phyloP scores from a whole-genome alignment of 1,140 invertebrate genomes.

The Antheraea pernyi region DNA sequence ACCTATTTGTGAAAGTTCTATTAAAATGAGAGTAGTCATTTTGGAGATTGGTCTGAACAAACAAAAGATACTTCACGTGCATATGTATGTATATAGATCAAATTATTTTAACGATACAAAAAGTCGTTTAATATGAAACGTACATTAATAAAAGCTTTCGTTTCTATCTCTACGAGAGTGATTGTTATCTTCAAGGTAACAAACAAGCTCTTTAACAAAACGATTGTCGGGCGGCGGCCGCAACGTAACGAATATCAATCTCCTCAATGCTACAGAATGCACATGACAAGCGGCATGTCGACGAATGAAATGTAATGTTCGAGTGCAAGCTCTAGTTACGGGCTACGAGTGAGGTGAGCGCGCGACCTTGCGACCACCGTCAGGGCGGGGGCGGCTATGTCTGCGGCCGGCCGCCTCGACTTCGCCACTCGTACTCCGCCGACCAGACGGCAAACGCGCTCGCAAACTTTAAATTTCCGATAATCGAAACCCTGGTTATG shows the following conservation, averaged over 20 bases:
- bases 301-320: conserved; percentile 18
- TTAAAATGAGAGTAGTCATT: no score
- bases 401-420: conserved; percentile 39
- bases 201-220: not conserved
- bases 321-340: not conserved
- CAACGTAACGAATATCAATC: not conserved
- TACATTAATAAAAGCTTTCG: not conserved
- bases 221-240: not conserved
- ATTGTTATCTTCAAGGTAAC: conserved; percentile 1
- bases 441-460: conserved; percentile 61
- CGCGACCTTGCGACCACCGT: conserved; percentile 54
- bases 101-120: no score
- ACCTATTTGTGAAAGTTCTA: no score
- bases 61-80: no score
- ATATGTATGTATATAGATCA: no score
- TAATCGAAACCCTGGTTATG: conserved; percentile 36
- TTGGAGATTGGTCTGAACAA: no score
- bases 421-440: conserved; percentile 60
- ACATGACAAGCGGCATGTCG: conserved; percentile 11
- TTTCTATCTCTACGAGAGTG: not conserved
- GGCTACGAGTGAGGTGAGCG: conserved; percentile 40
- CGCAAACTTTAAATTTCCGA: conserved; percentile 27
- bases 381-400: conserved; percentile 69
- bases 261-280: conserved; percentile 6
- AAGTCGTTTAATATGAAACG: not conserved